Percentiles rank a stretch among this genome's conserved stretches.
Conservation (phyloP, 2,888 invertebrate species). For the Cordilura impudica region DNA sequence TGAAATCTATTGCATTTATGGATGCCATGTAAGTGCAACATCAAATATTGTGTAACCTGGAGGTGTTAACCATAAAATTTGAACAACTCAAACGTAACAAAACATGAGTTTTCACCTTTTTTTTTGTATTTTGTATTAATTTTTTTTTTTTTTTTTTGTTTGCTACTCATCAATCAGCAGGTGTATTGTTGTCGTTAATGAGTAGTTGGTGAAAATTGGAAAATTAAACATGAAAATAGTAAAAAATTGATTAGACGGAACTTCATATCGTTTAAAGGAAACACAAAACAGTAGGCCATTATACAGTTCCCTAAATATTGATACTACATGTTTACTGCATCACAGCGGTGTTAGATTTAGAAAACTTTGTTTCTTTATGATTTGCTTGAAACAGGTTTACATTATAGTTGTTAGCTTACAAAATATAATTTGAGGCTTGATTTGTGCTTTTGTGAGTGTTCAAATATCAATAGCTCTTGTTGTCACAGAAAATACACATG, state of each 20-base stretch:
- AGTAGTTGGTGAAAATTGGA: conserved; percentile 54
- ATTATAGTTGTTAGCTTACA: no score
- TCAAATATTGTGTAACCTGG: conserved; percentile 15
- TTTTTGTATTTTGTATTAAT: conserved; percentile 10
- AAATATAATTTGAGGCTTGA: no score
- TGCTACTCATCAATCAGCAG: conserved; percentile 57
- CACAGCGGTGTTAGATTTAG: no score
- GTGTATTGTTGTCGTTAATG: conserved; percentile 59
- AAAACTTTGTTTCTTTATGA: no score
- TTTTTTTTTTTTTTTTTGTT: background rate
- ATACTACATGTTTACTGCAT: no score
- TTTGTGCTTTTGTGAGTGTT: no score
- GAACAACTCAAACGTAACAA: conserved; percentile 54
- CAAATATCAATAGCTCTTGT: no score
- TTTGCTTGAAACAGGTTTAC: no score
- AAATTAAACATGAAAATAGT: conserved; percentile 50
- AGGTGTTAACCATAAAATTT: conserved; percentile 62
- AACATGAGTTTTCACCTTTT: conserved; percentile 20
- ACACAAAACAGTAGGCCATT: background rate
- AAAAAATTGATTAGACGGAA: conserved; percentile 34
- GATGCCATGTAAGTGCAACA: conserved; percentile 22
- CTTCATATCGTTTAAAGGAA: background rate
- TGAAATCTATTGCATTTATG: background rate
- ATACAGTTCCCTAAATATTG: no score
- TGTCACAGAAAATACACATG: no score